phyloP scores from a whole-genome alignment of 2,888 invertebrate species.

The Spilarctia lutea region DNA sequence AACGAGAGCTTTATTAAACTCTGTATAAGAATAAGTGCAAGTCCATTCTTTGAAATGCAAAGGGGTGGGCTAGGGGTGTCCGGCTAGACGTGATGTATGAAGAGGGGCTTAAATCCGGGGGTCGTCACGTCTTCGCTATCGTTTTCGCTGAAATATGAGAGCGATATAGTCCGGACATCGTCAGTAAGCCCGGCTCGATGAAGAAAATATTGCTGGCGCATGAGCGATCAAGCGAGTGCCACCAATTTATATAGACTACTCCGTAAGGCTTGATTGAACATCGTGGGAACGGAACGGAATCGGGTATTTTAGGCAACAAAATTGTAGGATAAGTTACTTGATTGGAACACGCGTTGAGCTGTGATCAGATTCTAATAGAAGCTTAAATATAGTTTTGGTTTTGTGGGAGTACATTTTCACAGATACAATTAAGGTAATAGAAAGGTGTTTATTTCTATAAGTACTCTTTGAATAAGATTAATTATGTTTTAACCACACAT shows the following conservation, averaged over 20 bases:
- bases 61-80: constrained; percentile 44
- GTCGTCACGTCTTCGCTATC: constrained; percentile 77
- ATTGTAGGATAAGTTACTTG: constrained; percentile 18
- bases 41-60: constrained; percentile 66
- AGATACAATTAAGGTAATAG: too few relatives aligned
- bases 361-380: background rate
- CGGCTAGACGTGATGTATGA: constrained; percentile 58
- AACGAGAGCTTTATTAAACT: constrained; percentile 78
- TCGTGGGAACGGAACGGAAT: constrained; percentile 34
- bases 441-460: background rate
- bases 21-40: constrained; percentile 67
- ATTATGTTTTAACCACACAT: background rate
- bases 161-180: constrained; percentile 75
- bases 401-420: too few relatives aligned
- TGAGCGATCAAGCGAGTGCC: constrained; percentile 64
- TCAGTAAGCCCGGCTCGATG: constrained; percentile 77
- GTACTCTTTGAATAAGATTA: background rate
- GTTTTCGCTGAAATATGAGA: constrained; percentile 79
- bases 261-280: constrained; percentile 52
- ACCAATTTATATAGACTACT: constrained; percentile 46
- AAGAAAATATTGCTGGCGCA: constrained; percentile 77
- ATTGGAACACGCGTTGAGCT: constrained; percentile 13
- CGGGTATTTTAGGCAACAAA: constrained; percentile 15
- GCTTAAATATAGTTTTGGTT: background rate
- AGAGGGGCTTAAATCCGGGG: constrained; percentile 47